Base-by-base conservation (phyloP, 2,113 vertebrate species). In the Lepidiolamprologus cunningtoni region DNA sequence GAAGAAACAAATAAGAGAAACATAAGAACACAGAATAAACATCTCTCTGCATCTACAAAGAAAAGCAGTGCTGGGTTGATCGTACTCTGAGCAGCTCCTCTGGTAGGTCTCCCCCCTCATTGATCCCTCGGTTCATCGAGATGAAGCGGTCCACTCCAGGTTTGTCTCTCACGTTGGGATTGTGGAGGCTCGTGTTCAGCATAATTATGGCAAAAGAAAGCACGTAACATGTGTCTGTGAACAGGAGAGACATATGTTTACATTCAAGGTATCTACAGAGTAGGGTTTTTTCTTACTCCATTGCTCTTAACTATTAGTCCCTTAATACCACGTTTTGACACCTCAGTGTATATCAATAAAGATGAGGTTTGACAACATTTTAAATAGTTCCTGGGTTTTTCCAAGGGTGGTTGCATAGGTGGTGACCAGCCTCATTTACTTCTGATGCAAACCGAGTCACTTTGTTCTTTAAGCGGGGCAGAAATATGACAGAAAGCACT, bases 141-240 rank as follows among this genome's bases (percentile, higher is more conserved):
- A 98, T 97, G 87, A 98, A 98, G 55, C 98, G 96, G 87, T 98
- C 97, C 57, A 97, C 84, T 47, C 97, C 96, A 0, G 97, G 97
- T 93, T 98, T 98, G 94, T 98, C 98, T 10, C 98, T 96, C 82
- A 98, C 97, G 2, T 98, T 98, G 81, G 98, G 98, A 42, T 98
- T 98, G 90, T 98, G 98, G 16, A 98, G 97, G 91, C 98, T 98
- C n/a, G 98, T 98, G 95, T 98, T 98, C 90, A 98, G 92, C 98
- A 98, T 98, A 87, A 98, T 98, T 91, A 98, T 98, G 0, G 98
- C 97, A 12, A 98, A 98, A 1, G 98, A 98, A 84, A 98, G 96
- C 85, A 98, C 98, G 1, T 98, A 98, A 90, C 98, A 98, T 0
- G 98, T 98, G 93, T 98, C 98, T 98, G 96, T 3, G 7, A 81